Evolutionary conservation across 1,140 invertebrate genomes (phyloP), one percentile per base, ranked within the genome.

Genomic region (Belonocnema kinseyi): DNA sequence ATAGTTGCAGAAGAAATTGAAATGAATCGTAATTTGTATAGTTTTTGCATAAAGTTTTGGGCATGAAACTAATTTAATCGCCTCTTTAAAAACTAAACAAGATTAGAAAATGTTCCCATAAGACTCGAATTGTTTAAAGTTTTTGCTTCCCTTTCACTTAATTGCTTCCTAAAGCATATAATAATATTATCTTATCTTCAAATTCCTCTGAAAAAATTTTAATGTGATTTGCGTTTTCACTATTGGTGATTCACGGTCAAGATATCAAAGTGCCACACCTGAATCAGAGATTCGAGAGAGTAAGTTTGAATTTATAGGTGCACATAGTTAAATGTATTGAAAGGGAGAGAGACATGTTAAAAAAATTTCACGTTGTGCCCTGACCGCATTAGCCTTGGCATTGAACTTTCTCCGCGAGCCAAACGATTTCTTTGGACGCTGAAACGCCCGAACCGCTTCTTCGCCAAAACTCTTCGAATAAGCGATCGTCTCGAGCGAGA

Each of bases 381-480:
- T 80, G 81, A 82, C 81, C 81, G 81, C 77, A 56, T 73, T 80
- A 79, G 79, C 79, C 82, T 83, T 83, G 77, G 81, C 85, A 85
- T 16, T 86, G 83, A 86, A 86, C 83, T 86, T 86, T 86, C 85
- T 86, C 85, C 77, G 78, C 72, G 76, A 78, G 82, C 26, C 76
- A 70, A n/a, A 33, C 72, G 78, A 80, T 82, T 80, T 82, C 78
- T 77, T 83, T 58, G 53, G 73, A 71, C 70, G 52, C 51, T 70
- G 21, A 79, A 78, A 53, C 74, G 12, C 74, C 61, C 19, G 26
- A 33, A 5, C 26, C 50, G 46, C 7, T 51, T 80, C 52, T 52
- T 52, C 40, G 58, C 73, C 46, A 77, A 75, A 73, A 54, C 72
- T 54, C 40, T 17, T 51, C 61, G 26, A 21, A 71, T 46, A 2